A percentile compares a stretch with the other conserved stretches of the same genome.
phyloP scores from a whole-genome alignment of 1,140 invertebrate genomes.

The Radopholus similis region DNA sequence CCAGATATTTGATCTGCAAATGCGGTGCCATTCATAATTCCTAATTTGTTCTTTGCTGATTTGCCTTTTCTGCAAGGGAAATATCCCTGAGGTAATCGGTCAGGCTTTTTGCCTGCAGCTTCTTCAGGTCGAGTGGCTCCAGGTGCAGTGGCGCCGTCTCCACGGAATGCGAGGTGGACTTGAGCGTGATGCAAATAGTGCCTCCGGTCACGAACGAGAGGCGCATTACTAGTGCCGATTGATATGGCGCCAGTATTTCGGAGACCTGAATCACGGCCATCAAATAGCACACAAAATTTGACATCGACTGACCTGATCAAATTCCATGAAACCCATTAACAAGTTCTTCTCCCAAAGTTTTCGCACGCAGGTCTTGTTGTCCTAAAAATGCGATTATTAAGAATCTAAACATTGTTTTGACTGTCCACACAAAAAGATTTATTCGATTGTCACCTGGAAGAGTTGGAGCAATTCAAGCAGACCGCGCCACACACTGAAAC shows the following conservation, averaged over 20 bases:
- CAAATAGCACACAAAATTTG: not conserved
- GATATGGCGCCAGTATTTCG: conserved; percentile 39
- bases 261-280: conserved; percentile 25
- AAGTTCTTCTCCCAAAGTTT: conserved; percentile 58
- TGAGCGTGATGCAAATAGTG: conserved; percentile 59
- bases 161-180: conserved; percentile 49
- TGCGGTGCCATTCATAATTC: not conserved
- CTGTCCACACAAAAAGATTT: not conserved
- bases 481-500: conserved; percentile 58
- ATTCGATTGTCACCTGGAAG: conserved; percentile 44
- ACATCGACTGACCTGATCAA: conserved; percentile 48
- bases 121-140: conserved; percentile 57
- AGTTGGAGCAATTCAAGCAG: conserved; percentile 59
- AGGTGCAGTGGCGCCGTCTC: conserved; percentile 50
- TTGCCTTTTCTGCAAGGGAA: conserved; percentile 46
- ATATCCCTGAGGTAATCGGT: conserved; percentile 46
- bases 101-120: conserved; percentile 42
- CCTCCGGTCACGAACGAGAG: conserved; percentile 59
- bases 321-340: conserved; percentile 55
- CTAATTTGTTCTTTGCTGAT: conserved; percentile 22
- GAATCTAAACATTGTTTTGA: not conserved
- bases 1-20: conserved; percentile 53
- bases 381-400: conserved; percentile 29
- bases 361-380: conserved; percentile 48
- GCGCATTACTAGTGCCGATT: conserved; percentile 54